Evolutionary conservation across 2,797 vertebrate species (phyloP).

Genomic region (Platalea minor): DNA sequence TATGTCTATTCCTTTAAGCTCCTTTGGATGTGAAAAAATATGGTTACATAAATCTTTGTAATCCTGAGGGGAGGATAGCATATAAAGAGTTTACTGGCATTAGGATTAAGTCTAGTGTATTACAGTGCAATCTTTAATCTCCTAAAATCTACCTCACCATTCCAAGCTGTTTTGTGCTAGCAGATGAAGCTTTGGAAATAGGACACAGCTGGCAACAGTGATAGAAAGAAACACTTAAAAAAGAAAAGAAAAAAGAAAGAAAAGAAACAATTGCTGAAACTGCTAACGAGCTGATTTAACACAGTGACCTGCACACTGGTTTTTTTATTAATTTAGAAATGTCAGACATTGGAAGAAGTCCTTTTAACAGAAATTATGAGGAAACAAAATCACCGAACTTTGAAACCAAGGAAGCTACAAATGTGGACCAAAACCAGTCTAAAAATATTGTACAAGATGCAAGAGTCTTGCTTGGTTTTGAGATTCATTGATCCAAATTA

Average conservation of each 20-base stretch:
- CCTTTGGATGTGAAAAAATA: constrained; percentile 58
- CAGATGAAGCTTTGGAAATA: constrained; percentile 54
- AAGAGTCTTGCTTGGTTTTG: not conserved
- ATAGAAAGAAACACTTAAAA: not conserved
- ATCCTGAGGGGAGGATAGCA: constrained; percentile 31
- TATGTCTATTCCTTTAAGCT: constrained; percentile 55
- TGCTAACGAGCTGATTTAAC: constrained; percentile 18
- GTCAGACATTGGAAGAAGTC: not conserved
- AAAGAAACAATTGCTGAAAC: not conserved
- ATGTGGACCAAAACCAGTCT: not conserved
- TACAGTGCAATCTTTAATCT: constrained; percentile 58
- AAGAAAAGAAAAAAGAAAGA: not conserved
- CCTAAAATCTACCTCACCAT: constrained; percentile 56
- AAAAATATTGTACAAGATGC: not conserved
- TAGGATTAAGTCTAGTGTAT: constrained; percentile 52
- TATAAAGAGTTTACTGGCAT: constrained; percentile 53
- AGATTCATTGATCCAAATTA: not conserved
- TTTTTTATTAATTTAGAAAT: constrained; percentile 13
- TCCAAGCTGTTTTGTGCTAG: constrained; percentile 39
- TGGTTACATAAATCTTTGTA: constrained; percentile 70
- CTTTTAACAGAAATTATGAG: not conserved
- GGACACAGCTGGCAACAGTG: constrained; percentile 56
- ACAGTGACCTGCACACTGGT: not conserved
- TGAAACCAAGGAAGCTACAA: not conserved
- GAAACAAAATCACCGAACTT: not conserved